These are phyloP conservation scores for Phocoena phocoena DNA, from an alignment of 2,113 vertebrate species.

Conservation along the genomic window DNA sequence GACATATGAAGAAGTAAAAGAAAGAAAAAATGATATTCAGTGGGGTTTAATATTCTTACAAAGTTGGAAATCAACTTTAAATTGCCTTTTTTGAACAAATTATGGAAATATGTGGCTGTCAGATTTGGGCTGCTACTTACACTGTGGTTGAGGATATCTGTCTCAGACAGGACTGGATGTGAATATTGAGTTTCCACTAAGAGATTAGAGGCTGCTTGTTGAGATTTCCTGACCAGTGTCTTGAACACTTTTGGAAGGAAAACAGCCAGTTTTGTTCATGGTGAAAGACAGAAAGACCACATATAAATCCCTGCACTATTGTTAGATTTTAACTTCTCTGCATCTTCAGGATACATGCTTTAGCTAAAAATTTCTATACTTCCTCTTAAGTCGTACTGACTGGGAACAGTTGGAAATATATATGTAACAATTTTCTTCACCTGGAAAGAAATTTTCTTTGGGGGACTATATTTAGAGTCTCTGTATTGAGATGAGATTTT, in stretches of 20 bases:
- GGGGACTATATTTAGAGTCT: background rate
- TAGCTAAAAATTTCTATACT: background rate
- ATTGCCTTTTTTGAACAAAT: background rate
- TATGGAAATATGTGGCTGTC: background rate
- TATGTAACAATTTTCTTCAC: background rate
- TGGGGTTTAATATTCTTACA: background rate
- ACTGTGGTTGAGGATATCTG: background rate
- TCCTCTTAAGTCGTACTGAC: background rate
- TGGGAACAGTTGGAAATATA: background rate
- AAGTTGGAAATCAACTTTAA: background rate
- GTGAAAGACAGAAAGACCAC: background rate
- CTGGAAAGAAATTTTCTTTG: background rate
- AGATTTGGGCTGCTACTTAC: background rate
- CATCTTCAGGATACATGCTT: background rate
- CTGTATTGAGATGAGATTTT: background rate
- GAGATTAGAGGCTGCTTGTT: background rate
- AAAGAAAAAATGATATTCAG: background rate
- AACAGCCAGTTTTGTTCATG: background rate
- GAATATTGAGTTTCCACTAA: background rate
- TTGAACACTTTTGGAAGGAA: slow-evolving; percentile 15
- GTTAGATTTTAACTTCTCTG: background rate
- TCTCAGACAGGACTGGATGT: background rate
- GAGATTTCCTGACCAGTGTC: background rate
- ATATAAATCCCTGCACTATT: background rate
- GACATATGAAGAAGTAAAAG: background rate